A percentile compares a stretch with the other conserved stretches of the same genome.
Evolutionary conservation across 2,113 vertebrate species (phyloP).

Genomic region (Ondatra zibethicus): DNA sequence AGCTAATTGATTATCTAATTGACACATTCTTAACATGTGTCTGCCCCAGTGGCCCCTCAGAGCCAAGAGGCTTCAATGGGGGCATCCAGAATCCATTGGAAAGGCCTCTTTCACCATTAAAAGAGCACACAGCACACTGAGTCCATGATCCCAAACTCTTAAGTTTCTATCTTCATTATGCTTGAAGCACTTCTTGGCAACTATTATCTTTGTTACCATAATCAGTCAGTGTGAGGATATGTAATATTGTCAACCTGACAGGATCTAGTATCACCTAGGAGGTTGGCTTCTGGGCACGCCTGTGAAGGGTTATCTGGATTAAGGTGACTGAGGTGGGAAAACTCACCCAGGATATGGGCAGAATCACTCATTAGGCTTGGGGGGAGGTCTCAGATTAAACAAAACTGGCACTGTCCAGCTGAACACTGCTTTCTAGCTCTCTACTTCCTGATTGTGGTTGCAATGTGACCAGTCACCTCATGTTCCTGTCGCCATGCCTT

Average conservation of each 20-base stretch:
- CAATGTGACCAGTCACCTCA: background rate
- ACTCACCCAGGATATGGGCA: background rate
- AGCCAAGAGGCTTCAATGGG: background rate
- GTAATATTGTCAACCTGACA: background rate
- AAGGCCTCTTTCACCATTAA: background rate
- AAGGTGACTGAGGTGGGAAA: background rate
- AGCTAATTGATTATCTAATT: slow-evolving; percentile 59
- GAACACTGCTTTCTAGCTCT: too few relatives aligned
- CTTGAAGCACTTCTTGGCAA: background rate
- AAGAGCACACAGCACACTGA: background rate
- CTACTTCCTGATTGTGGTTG: background rate
- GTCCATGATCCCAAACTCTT: background rate
- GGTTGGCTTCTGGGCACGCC: background rate
- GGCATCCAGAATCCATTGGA: background rate
- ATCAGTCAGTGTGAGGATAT: background rate
- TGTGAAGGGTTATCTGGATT: background rate
- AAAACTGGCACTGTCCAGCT: background rate
- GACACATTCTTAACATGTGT: background rate
- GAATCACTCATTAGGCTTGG: too few relatives aligned
- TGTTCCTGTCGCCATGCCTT: background rate
- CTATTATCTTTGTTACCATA: background rate
- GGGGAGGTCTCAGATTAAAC: background rate
- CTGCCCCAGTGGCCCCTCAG: background rate
- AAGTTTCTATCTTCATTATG: background rate
- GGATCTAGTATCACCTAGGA: too few relatives aligned